Conservation (phyloP, 1,140 invertebrate genomes). For the Drosophila arizonae region DNA sequence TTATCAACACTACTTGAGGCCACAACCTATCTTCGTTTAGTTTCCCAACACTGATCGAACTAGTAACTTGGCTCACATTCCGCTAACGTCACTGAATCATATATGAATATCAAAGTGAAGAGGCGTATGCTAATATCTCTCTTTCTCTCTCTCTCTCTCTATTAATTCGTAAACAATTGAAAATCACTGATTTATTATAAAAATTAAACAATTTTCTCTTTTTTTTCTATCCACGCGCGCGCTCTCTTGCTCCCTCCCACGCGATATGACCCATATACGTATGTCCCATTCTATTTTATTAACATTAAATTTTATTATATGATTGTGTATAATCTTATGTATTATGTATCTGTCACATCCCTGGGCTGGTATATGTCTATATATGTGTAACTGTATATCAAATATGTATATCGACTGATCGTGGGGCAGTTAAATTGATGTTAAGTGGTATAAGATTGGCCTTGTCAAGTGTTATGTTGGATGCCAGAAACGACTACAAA, state of each 20-base stretch:
- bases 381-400: slow-evolving; percentile 14
- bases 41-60: no score
- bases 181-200: slow-evolving; percentile 62
- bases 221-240: slow-evolving; percentile 73
- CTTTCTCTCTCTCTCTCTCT: slow-evolving; percentile 8
- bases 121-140: slow-evolving; percentile 12
- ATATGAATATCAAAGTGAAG: slow-evolving; percentile 8
- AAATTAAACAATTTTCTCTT: slow-evolving; percentile 76
- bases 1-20: no score
- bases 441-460: slow-evolving; percentile 82
- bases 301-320: slow-evolving; percentile 20
- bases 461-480: slow-evolving; percentile 83
- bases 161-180: slow-evolving; percentile 32
- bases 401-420: not conserved
- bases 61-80: not conserved
- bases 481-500: slow-evolving; percentile 83
- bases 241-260: slow-evolving; percentile 59
- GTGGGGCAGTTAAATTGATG: slow-evolving; percentile 76
- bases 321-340: slow-evolving; percentile 37
- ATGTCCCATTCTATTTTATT: slow-evolving; percentile 12
- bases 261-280: slow-evolving; percentile 48
- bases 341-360: slow-evolving; percentile 4
- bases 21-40: no score
- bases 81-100: slow-evolving; percentile 11
- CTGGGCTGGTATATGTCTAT: slow-evolving; percentile 10